These are phyloP conservation scores for Vanessa atalanta DNA, from an alignment of 1,140 invertebrate species.

Conservation along the genomic window DNA sequence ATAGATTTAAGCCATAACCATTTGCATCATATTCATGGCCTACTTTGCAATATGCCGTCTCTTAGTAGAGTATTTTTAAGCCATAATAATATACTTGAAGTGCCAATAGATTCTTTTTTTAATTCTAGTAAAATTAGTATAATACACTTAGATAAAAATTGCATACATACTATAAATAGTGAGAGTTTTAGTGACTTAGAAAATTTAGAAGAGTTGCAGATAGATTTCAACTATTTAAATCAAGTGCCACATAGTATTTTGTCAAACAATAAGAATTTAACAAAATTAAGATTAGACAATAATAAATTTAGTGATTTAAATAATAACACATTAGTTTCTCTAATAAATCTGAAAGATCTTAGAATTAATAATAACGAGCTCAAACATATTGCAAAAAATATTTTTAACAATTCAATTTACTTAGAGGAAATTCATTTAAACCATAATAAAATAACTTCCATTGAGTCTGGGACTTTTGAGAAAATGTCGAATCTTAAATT, in stretches of 20 bases:
- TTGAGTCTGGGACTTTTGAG: constrained; percentile 64
- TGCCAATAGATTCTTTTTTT: constrained; percentile 90
- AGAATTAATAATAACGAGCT: constrained; percentile 70
- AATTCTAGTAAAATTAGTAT: constrained; percentile 84
- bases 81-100: constrained; percentile 94
- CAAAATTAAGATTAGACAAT: constrained; percentile 75
- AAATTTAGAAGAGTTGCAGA: constrained; percentile 66
- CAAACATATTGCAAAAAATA: constrained; percentile 58
- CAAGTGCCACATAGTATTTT: constrained; percentile 78
- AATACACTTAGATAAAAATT: constrained; percentile 75
- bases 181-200: constrained; percentile 77
- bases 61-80: constrained; percentile 90
- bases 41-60: constrained; percentile 89
- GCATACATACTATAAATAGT: constrained; percentile 73
- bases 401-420: constrained; percentile 59
- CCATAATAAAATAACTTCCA: constrained; percentile 68
- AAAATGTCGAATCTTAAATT: constrained; percentile 62
- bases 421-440: constrained; percentile 70
- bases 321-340: constrained; percentile 61
- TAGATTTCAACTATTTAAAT: constrained; percentile 76
- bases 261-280: constrained; percentile 70
- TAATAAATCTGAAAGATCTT: constrained; percentile 61
- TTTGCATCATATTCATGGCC: constrained; percentile 90
- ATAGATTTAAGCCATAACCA: constrained; percentile 95
- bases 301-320: constrained; percentile 71